phyloP scores from a whole-genome alignment of 2,888 invertebrate species.

The Drosophila recens region DNA sequence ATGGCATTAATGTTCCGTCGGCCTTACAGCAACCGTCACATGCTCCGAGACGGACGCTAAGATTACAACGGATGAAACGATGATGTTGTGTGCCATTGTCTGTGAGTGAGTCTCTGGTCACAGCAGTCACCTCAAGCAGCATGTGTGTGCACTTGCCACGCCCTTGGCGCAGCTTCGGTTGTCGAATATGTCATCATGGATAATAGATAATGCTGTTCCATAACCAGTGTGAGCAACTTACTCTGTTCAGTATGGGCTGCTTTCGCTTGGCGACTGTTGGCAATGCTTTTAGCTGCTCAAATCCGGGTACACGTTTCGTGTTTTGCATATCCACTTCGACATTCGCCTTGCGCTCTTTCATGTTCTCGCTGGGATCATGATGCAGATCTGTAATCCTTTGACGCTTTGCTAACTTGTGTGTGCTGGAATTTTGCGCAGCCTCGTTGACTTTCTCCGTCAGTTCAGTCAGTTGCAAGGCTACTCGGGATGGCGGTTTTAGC shows the following conservation, averaged over 20 bases:
- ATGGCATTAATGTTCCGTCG: constrained; percentile 80
- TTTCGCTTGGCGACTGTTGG: constrained; percentile 85
- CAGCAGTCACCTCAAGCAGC: constrained; percentile 73
- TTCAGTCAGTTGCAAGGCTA: constrained; percentile 56
- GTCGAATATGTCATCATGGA: constrained; percentile 85
- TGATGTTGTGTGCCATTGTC: constrained; percentile 37
- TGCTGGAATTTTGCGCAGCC: constrained; percentile 54
- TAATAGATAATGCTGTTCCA: neutral
- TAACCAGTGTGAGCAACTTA: constrained; percentile 53
- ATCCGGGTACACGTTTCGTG: constrained; percentile 84
- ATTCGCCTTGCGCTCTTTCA: constrained; percentile 47
- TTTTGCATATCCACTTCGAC: constrained; percentile 65
- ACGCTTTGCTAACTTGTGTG: constrained; percentile 37
- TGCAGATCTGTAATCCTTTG: constrained; percentile 48
- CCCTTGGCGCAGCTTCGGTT: constrained; percentile 74
- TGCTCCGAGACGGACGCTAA: constrained; percentile 79
- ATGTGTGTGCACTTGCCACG: constrained; percentile 61
- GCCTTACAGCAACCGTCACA: constrained; percentile 84
- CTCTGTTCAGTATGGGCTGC: constrained; percentile 85
- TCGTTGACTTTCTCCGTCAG: constrained; percentile 61
- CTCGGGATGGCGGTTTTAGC: constrained; percentile 43
- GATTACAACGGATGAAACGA: constrained; percentile 85
- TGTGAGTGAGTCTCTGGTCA: constrained; percentile 72
- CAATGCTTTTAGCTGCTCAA: constrained; percentile 86
- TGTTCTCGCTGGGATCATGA: constrained; percentile 34